phyloP scores from a whole-genome alignment of 1,140 invertebrate genomes.

The Monomorium pharaonis region DNA sequence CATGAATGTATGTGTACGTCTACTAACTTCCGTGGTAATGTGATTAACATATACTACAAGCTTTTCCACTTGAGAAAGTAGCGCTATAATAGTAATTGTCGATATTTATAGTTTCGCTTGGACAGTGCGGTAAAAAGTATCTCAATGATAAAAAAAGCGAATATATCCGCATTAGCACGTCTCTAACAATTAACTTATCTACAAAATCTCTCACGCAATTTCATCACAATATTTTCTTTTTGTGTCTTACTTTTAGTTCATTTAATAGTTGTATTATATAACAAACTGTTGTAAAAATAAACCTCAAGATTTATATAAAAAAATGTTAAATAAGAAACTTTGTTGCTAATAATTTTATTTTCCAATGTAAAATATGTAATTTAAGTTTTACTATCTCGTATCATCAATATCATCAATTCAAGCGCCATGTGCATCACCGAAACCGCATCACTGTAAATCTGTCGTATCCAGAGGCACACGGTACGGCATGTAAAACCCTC shows the following conservation, averaged over 20 bases:
- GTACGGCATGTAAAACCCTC: not conserved
- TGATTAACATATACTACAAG: conserved; percentile 43
- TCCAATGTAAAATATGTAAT: not conserved
- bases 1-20: not conserved
- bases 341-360: not conserved
- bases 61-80: conserved; percentile 41
- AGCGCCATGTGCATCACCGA: not conserved
- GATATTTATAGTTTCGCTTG: not conserved
- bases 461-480: not conserved
- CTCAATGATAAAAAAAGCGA: conserved; percentile 19
- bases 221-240: not conserved
- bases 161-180: not conserved
- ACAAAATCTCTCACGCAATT: not conserved
- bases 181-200: not conserved
- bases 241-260: not conserved
- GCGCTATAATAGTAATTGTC: conserved; percentile 14
- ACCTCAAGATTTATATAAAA: not conserved
- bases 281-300: not conserved
- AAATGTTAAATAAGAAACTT: not conserved
- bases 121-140: not conserved
- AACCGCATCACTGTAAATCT: not conserved
- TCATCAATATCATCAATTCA: conserved; percentile 19
- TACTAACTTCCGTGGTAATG: conserved; percentile 47
- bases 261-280: not conserved
- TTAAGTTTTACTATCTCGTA: not conserved